Conservation (phyloP, 2,113 vertebrate species). For the Vulpes ferrilata region DNA sequence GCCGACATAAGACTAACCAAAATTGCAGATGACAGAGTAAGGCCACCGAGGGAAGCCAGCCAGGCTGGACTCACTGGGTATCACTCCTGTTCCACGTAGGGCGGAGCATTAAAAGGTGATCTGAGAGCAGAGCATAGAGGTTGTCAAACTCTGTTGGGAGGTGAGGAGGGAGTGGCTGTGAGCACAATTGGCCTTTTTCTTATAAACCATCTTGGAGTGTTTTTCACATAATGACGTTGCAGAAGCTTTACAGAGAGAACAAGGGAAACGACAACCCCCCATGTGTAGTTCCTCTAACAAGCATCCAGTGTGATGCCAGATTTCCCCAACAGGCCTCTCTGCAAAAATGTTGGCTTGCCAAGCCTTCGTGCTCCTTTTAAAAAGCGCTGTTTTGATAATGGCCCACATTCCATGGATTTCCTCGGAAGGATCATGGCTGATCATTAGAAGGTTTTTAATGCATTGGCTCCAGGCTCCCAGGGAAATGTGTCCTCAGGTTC, state of each 20-base stretch:
- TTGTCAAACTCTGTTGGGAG: background rate
- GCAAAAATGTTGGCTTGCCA: background rate
- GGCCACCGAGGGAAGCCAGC: background rate
- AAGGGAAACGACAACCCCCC: background rate
- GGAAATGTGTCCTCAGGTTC: background rate
- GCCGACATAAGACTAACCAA: no score
- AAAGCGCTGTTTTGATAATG: background rate
- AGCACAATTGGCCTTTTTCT: background rate
- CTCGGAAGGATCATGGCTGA: background rate
- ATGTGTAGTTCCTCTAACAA: background rate
- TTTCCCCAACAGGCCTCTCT: background rate
- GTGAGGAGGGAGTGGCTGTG: background rate
- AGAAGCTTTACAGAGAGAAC: background rate
- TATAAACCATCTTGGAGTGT: background rate
- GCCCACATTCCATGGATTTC: background rate
- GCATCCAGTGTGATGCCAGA: background rate
- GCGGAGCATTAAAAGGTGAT: background rate
- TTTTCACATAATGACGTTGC: background rate
- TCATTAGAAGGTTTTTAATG: constrained; percentile 11
- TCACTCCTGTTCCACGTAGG: rapidly evolving
- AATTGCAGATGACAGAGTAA: background rate
- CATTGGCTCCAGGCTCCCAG: background rate
- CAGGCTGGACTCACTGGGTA: rapidly evolving
- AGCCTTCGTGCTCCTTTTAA: background rate
- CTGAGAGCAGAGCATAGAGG: background rate